Conservation (phyloP, 2,888 invertebrate genomes). For the Cephus runcator region DNA sequence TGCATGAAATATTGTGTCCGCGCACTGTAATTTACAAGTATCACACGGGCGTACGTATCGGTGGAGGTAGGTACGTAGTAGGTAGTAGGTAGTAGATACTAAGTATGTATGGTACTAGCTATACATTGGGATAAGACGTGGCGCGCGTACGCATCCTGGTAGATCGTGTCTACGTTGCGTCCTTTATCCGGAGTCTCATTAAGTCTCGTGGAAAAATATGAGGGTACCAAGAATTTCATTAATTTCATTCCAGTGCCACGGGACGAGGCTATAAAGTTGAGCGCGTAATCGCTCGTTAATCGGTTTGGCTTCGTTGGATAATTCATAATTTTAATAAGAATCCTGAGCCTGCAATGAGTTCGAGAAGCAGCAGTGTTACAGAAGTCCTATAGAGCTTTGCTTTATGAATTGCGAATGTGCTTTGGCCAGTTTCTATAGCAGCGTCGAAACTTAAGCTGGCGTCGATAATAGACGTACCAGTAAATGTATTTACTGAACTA, state of each 20-base stretch:
- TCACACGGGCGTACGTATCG: background rate
- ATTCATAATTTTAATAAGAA: background rate
- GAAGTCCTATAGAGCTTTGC: background rate
- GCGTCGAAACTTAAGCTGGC: background rate
- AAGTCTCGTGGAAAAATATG: constrained; percentile 28
- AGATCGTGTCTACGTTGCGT: constrained; percentile 1
- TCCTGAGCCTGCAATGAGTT: background rate
- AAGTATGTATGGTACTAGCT: background rate
- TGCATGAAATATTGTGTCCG: constrained; percentile 26
- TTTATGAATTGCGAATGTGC: background rate
- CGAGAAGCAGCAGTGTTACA: background rate
- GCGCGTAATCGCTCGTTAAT: background rate
- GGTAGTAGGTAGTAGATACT: too few relatives aligned
- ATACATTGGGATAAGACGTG: background rate
- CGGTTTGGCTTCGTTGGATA: background rate
- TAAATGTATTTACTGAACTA: background rate
- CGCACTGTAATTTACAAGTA: constrained; percentile 20
- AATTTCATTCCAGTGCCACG: constrained; percentile 25
- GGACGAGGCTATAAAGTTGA: background rate
- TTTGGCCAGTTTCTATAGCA: background rate
- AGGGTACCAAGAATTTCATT: constrained; percentile 30
- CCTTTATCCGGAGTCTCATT: constrained; percentile 28
- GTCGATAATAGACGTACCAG: background rate
- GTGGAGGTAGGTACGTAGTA: background rate
- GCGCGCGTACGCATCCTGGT: constrained; percentile 4